These are phyloP conservation scores for Subanguina moxae DNA, from an alignment of 1,140 invertebrate genomes.

Conservation along the genomic window DNA sequence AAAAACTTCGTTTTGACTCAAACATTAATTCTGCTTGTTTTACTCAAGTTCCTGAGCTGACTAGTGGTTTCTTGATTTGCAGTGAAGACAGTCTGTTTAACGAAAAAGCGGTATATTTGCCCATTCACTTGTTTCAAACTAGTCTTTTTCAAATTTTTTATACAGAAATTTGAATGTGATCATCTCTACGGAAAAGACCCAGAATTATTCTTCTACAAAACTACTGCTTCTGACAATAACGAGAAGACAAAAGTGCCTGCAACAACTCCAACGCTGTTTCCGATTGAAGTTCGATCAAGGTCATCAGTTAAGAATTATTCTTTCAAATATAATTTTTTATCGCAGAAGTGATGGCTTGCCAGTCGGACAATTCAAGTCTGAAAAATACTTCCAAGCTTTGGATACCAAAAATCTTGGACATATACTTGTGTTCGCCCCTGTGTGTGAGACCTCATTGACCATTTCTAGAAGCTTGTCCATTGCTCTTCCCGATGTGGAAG, in stretches of 20 bases:
- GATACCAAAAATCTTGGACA: slow-evolving; percentile 72
- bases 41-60: no score
- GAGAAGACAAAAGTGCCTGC: neutral
- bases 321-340: neutral
- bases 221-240: neutral
- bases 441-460: slow-evolving; percentile 74
- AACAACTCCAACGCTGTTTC: neutral
- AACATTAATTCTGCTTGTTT: no score
- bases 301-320: neutral
- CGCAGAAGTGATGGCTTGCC: neutral
- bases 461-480: slow-evolving; percentile 65
- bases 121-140: no score
- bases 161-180: no score
- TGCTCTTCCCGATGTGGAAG: neutral
- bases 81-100: no score
- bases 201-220: neutral
- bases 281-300: neutral
- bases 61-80: no score
- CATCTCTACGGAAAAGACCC: no score
- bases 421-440: slow-evolving; percentile 75
- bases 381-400: slow-evolving; percentile 60
- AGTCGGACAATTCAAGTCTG: slow-evolving; percentile 33
- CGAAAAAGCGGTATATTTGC: no score
- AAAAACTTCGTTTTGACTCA: no score
- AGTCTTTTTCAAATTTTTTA: no score